A percentile compares a stretch with the other conserved stretches of the same genome.
Conservation (phyloP, 2,113 vertebrate species). For the Aspiorhynchus laticeps region DNA sequence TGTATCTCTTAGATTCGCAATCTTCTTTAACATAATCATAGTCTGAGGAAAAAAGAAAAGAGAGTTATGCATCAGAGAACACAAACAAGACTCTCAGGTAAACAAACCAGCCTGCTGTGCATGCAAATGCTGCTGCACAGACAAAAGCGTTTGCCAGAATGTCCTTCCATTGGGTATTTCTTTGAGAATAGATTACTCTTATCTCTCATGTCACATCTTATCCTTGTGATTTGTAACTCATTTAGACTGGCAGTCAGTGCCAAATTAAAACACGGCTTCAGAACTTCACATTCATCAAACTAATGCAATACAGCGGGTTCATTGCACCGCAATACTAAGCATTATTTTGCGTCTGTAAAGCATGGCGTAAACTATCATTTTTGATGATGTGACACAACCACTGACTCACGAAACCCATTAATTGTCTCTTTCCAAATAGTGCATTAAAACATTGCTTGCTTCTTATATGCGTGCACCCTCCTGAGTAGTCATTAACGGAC, state of each 20-base stretch:
- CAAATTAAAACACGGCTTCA: constrained; percentile 55
- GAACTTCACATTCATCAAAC: constrained; percentile 43
- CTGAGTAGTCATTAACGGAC: constrained; percentile 10
- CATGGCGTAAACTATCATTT: constrained; percentile 3
- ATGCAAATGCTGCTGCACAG: constrained; percentile 38
- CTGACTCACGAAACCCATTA: background rate
- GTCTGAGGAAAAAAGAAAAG: background rate
- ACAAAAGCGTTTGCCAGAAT: constrained; percentile 49
- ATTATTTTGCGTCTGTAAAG: background rate
- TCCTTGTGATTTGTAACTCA: constrained; percentile 42
- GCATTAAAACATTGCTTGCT: background rate
- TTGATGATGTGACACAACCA: constrained; percentile 7
- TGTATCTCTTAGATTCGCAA: background rate
- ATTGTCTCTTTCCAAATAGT: background rate
- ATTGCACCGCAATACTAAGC: background rate
- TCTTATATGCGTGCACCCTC: background rate
- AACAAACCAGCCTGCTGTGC: constrained; percentile 46
- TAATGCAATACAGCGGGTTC: constrained; percentile 16
- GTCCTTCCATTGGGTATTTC: constrained; percentile 39
- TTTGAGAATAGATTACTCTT: constrained; percentile 51
- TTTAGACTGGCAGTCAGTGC: constrained; percentile 43
- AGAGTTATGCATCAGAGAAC: constrained; percentile 28
- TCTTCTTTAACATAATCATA: constrained; percentile 19
- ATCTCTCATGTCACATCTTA: constrained; percentile 50
- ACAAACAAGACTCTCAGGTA: constrained; percentile 48